phyloP scores from a whole-genome alignment of 2,888 invertebrate genomes.

The Periphyllus acericola region DNA sequence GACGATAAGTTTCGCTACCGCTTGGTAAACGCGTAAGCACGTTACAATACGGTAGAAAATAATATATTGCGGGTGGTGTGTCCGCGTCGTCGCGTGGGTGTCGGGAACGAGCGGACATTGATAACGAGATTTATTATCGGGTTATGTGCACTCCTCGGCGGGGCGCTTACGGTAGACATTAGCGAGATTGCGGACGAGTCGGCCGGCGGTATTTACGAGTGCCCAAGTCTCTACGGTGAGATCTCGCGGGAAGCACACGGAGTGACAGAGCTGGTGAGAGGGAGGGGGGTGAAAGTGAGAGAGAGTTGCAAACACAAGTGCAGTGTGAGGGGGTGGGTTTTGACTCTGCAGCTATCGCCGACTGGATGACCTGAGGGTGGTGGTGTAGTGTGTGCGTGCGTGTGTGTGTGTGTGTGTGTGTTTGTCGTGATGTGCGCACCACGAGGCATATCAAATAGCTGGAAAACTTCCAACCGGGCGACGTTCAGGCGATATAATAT shows the following conservation, averaged over 20 bases:
- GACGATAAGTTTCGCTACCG: neutral
- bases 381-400: too few species aligned
- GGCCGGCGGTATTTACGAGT: neutral
- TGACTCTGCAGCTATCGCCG: too few species aligned
- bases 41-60: too few species aligned
- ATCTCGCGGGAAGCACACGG: too few species aligned
- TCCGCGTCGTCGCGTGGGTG: neutral
- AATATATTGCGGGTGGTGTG: too few species aligned
- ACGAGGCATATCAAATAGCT: conserved; percentile 25
- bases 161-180: neutral
- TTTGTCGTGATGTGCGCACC: conserved; percentile 22
- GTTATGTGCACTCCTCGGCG: neutral
- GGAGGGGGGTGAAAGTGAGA: too few species aligned
- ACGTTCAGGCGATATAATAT: neutral
- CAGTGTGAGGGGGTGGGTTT: too few species aligned
- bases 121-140: neutral
- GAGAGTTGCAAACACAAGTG: too few species aligned
- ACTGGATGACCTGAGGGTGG: too few species aligned
- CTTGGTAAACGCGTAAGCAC: neutral
- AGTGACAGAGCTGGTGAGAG: too few species aligned
- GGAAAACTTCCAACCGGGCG: conserved; percentile 35
- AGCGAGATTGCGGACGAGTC: neutral
- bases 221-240: too few species aligned
- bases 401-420: too few species aligned
- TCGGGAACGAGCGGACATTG: neutral